These are phyloP conservation scores for Perdita meconis DNA, from an alignment of 2,888 invertebrate genomes.

Conservation along the genomic window DNA sequence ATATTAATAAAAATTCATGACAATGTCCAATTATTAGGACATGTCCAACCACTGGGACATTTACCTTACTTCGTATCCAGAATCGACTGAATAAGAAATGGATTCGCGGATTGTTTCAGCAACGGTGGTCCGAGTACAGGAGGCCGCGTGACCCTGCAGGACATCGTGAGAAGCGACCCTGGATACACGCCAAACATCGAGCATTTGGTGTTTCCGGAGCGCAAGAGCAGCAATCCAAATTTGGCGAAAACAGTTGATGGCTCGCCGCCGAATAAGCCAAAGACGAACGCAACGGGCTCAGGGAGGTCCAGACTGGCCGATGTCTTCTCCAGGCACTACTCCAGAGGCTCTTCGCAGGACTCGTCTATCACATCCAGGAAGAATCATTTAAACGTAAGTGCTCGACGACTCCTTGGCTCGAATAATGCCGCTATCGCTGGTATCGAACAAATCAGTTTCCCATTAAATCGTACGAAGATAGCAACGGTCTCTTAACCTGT, in stretches of 20 bases:
- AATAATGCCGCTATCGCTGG: neutral
- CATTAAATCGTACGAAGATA: neutral
- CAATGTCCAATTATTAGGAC: too few species aligned
- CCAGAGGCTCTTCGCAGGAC: slow-evolving; percentile 79
- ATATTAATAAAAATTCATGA: too few species aligned
- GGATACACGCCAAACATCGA: slow-evolving; percentile 86
- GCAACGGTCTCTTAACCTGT: neutral
- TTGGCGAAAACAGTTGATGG: slow-evolving; percentile 73
- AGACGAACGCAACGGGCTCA: slow-evolving; percentile 70
- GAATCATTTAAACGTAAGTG: slow-evolving; percentile 78
- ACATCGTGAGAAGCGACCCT: slow-evolving; percentile 84
- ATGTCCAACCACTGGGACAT: too few species aligned
- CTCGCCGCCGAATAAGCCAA: slow-evolving; percentile 73
- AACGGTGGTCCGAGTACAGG: slow-evolving; percentile 74
- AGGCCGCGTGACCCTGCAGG: slow-evolving; percentile 79
- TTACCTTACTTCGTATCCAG: too few species aligned
- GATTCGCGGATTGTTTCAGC: slow-evolving; percentile 59
- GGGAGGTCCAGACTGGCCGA: slow-evolving; percentile 85
- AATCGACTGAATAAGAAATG: slow-evolving; percentile 22
- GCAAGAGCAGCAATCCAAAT: slow-evolving; percentile 85
- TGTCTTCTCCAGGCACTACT: slow-evolving; percentile 84
- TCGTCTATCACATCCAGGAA: slow-evolving; percentile 72
- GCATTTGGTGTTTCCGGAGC: slow-evolving; percentile 86
- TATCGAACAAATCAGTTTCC: neutral
- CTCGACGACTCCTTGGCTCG: neutral